Evolutionary conservation across 37 sponge, comb jelly and placozoan species (phyloP).

Genomic region (Theonella swinhoei): DNA sequence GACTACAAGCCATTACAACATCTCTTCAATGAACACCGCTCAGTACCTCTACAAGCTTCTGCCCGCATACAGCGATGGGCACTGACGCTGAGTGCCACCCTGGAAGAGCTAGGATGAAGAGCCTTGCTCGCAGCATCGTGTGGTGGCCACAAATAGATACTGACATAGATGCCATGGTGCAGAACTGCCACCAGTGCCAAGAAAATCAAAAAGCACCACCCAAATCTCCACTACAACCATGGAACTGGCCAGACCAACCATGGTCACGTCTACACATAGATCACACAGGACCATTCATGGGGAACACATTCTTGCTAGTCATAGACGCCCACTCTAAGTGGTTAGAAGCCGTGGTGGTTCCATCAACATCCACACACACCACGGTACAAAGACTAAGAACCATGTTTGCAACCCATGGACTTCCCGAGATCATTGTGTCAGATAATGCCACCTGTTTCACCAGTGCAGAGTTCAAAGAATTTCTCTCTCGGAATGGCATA

Average conservation of each 20-base stretch:
- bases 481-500: too few relatives aligned
- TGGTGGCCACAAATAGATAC: constrained; percentile 33
- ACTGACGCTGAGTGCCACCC: constrained; percentile 21
- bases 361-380: too few relatives aligned
- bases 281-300: constrained; percentile 21
- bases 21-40: too few relatives aligned
- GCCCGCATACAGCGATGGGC: too few relatives aligned
- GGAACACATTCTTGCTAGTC: constrained; percentile 28
- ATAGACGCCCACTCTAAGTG: constrained; percentile 56
- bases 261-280: constrained; percentile 38
- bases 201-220: constrained; percentile 2
- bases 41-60: too few relatives aligned
- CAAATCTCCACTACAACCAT: constrained; percentile 16
- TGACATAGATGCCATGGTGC: constrained; percentile 15
- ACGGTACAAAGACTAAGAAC: too few relatives aligned
- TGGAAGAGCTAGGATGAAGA: constrained; percentile 16
- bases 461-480: too few relatives aligned
- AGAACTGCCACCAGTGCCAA: constrained; percentile 12
- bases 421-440: too few relatives aligned
- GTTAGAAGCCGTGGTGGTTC: constrained; percentile 49
- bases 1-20: too few relatives aligned
- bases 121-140: not conserved
- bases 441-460: too few relatives aligned
- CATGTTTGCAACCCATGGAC: too few relatives aligned
- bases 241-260: constrained; percentile 26